Base-by-base conservation (phyloP, 1,140 invertebrate species). In the Saxidomus purpurata region DNA sequence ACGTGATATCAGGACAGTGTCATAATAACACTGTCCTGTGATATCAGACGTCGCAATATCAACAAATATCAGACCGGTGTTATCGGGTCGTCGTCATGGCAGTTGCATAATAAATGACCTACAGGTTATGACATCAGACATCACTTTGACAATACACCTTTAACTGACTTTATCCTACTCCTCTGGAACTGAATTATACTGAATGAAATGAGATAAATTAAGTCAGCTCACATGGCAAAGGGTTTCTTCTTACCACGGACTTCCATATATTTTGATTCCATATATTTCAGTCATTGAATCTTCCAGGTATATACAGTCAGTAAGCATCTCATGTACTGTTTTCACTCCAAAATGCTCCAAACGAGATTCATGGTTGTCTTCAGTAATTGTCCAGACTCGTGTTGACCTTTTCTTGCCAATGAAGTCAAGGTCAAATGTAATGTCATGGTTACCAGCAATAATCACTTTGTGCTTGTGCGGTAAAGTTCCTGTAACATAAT, bases 391-490 rank as follows among this genome's bases (percentile, higher is more conserved):
- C 43, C 55, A 49, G 52, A 52, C 28, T 63, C 8, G 0, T 4
- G 22, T 80, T 47, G 83, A 25, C 67, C 87, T 86, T 9, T 63
- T 61, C 71, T 90, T 90, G 31, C 85, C 31, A 0, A 92, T 69
- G 59, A 90, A 71, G 11, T 91, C 85, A 31, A 43, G 43, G 83
- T 98, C 98, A 94, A 98, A 98, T 92, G 97, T 98, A 9, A 98
- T 95, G 93, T 98, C 98, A 96, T 98, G 98, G 96, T 98, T 98
- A 61, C 98, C 98, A 82, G 98, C 98, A 93, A 98, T 98, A 0
- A 98, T 97, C 89, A 98, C 97, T 96, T 98, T 98, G 92, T 98
- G 96, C 93, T 97, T 97, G 94, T 98, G 98, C 34, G 98, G 98
- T 92, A 98, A 96, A 84, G 95, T 96, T 79, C 96, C 97, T 94